phyloP scores from a whole-genome alignment of 2,113 vertebrate species.

The Gyps fulvus region DNA sequence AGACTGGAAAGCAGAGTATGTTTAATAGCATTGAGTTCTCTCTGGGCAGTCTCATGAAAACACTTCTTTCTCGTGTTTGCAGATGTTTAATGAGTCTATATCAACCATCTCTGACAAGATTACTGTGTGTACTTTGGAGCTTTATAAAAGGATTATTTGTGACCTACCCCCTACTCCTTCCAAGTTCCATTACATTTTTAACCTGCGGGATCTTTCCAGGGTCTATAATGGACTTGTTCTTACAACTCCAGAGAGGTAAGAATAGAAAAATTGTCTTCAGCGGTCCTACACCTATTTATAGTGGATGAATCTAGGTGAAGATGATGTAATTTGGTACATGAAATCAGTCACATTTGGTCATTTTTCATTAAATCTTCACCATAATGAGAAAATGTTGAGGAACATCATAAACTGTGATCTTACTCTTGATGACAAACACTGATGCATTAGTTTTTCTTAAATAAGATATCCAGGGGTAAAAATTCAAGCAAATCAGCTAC shows the following conservation, averaged over 20 bases:
- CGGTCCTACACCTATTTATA: background rate
- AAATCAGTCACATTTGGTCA: background rate
- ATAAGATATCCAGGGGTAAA: background rate
- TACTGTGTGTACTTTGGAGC: constrained; percentile 85
- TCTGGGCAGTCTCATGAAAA: background rate
- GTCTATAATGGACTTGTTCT: constrained; percentile 87
- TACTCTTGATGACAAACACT: background rate
- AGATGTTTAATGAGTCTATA: constrained; percentile 83
- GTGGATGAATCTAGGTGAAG: background rate
- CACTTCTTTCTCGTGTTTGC: background rate
- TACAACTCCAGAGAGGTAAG: constrained; percentile 85
- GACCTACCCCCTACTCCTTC: constrained; percentile 94
- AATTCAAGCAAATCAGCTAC: background rate
- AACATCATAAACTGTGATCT: background rate
- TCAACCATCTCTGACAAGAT: constrained; percentile 77
- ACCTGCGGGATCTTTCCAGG: constrained; percentile 91
- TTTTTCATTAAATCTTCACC: background rate
- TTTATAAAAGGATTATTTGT: constrained; percentile 84
- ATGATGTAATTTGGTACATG: background rate
- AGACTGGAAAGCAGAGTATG: background rate
- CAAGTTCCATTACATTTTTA: constrained; percentile 98
- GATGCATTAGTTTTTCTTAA: background rate
- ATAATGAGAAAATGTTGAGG: background rate
- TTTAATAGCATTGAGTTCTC: background rate
- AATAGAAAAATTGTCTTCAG: background rate